Conservation (phyloP, 2,113 vertebrate species). For the Castor canadensis region DNA sequence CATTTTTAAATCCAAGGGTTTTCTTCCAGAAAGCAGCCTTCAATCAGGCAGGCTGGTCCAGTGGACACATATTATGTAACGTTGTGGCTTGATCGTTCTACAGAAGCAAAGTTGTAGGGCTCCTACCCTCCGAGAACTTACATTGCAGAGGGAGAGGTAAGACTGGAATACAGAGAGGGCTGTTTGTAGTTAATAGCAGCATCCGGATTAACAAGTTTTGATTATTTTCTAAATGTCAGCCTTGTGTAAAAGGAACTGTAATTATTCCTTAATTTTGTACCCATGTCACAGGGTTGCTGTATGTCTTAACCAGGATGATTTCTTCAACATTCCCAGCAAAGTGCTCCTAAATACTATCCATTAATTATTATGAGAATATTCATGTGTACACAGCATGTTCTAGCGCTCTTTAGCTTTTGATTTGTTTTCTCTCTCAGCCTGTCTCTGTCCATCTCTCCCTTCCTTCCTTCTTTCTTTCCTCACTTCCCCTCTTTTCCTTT, state of each 20-base stretch:
- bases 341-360: neutral
- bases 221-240: neutral
- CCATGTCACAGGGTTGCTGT: neutral
- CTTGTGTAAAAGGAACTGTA: neutral
- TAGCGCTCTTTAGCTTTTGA: neutral
- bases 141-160: neutral
- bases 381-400: neutral
- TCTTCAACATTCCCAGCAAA: neutral
- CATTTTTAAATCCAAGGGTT: neutral
- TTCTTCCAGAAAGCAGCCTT: neutral
- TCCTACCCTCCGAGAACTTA: neutral
- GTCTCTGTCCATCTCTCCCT: neutral
- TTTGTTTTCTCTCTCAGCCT: neutral
- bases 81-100: neutral
- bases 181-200: neutral
- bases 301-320: neutral
- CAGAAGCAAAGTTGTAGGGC: neutral
- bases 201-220: neutral
- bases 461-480: rapidly evolving
- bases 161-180: neutral
- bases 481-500: neutral
- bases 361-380: neutral
- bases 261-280: neutral
- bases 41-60: neutral
- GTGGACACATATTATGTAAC: rapidly evolving